Evolutionary conservation across 2,113 vertebrate genomes (phyloP).

Genomic region (Gallinago jamesoni): DNA sequence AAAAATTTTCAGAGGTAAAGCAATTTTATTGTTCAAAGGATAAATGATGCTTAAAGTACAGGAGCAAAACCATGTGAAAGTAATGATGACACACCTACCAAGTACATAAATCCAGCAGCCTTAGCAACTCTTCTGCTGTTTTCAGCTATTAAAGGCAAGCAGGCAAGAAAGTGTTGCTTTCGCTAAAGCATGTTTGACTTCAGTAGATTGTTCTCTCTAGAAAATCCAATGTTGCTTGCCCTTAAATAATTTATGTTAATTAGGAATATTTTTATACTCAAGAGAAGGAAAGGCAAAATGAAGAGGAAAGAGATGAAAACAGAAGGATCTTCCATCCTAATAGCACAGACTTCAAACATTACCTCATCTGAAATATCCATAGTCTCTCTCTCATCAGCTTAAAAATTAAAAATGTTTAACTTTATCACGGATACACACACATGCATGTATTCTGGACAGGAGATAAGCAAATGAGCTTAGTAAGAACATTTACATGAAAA

Average conservation of each 20-base stretch:
- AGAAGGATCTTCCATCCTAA: fast-evolving
- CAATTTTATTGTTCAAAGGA: background rate
- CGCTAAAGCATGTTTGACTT: background rate
- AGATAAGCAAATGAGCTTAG: background rate
- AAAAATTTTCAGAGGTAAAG: background rate
- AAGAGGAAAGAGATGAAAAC: background rate
- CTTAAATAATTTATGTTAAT: background rate
- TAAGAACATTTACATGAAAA: background rate
- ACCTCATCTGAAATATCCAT: background rate
- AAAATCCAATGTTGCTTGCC: background rate
- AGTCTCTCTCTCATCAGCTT: background rate
- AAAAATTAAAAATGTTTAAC: background rate
- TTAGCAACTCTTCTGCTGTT: background rate
- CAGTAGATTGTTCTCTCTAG: background rate
- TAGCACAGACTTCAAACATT: background rate
- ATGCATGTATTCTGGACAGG: fast-evolving
- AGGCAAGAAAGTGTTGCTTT: background rate
- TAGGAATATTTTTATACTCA: background rate
- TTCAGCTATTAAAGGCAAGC: background rate
- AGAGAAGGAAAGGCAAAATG: background rate
- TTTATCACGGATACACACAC: background rate
- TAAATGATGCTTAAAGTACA: background rate
- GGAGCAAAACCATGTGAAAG: background rate
- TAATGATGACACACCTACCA: background rate
- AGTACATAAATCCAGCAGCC: background rate